phyloP scores from a whole-genome alignment of 2,113 vertebrate genomes.

The Erythrolamprus reginae region DNA sequence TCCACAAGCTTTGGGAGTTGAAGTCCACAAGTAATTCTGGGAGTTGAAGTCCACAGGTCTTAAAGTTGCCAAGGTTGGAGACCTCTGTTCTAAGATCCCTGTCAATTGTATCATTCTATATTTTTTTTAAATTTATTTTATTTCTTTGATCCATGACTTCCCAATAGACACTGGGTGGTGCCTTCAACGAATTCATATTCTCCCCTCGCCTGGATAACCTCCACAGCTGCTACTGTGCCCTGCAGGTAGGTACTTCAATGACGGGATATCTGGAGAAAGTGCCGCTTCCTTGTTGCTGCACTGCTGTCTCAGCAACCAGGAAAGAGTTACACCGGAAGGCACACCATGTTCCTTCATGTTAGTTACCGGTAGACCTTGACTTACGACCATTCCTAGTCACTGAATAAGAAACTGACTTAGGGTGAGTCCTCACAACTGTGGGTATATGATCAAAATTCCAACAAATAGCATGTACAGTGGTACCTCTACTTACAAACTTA shows the following conservation, averaged over 20 bases:
- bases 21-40: too few relatives aligned
- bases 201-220: constrained; percentile 93
- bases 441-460: not conserved
- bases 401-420: not conserved
- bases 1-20: too few relatives aligned
- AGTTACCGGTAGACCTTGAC: not conserved
- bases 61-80: too few relatives aligned
- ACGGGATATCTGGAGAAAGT: not conserved
- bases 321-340: not conserved
- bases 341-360: not conserved
- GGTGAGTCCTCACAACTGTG: not conserved
- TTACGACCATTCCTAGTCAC: not conserved
- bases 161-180: constrained; percentile 83
- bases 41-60: too few relatives aligned
- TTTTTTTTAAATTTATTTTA: not conserved
- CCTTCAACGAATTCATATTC: constrained; percentile 92
- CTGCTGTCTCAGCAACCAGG: rapidly evolving
- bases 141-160: not conserved
- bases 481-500: too few relatives aligned
- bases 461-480: not conserved
- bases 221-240: constrained; percentile 96
- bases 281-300: rapidly evolving
- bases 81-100: not conserved
- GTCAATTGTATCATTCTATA: not conserved
- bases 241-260: constrained; percentile 74